phyloP scores from a whole-genome alignment of 2,113 vertebrate species.

The Semicossyphus pulcher region DNA sequence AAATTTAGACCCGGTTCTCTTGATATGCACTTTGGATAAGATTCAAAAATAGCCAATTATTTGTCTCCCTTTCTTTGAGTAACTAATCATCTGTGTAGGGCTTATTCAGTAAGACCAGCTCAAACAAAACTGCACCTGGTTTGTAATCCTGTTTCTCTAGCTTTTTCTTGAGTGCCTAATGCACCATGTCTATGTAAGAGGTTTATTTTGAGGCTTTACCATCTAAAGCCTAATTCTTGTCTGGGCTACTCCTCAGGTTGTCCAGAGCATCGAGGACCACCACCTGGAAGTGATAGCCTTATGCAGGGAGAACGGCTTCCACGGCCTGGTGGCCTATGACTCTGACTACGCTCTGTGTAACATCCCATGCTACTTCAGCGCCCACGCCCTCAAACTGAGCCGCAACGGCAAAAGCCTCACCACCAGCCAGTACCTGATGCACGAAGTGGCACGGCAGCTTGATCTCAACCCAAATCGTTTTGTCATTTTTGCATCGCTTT shows the following conservation, averaged over 20 bases:
- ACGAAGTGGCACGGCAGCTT: slow-evolving; percentile 96
- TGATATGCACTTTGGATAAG: not conserved
- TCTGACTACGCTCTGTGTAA: slow-evolving; percentile 96
- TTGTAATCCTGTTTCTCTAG: not conserved
- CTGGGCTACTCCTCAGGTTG: slow-evolving; percentile 83
- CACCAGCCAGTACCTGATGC: slow-evolving; percentile 97
- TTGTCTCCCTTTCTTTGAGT: not conserved
- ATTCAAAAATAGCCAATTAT: slow-evolving; percentile 3
- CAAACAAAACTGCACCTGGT: not conserved
- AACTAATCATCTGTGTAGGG: not conserved
- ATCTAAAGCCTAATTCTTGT: not conserved
- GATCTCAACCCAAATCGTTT: slow-evolving; percentile 94
- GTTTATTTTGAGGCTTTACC: slow-evolving; percentile 17
- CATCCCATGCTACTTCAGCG: slow-evolving; percentile 96
- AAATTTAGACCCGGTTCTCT: not conserved
- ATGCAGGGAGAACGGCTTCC: slow-evolving; percentile 94
- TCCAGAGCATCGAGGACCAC: slow-evolving; percentile 96
- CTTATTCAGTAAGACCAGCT: slow-evolving; percentile 5
- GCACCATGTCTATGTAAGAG: not conserved
- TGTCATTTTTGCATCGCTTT: slow-evolving; percentile 94
- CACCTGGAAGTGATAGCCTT: slow-evolving; percentile 97
- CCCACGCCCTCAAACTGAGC: slow-evolving; percentile 96
- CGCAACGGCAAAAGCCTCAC: slow-evolving; percentile 97
- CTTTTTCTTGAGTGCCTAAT: not conserved
- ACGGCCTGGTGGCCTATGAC: slow-evolving; percentile 95